Conservation (phyloP, 2,888 invertebrate genomes). For the Anthophora plumipes region DNA sequence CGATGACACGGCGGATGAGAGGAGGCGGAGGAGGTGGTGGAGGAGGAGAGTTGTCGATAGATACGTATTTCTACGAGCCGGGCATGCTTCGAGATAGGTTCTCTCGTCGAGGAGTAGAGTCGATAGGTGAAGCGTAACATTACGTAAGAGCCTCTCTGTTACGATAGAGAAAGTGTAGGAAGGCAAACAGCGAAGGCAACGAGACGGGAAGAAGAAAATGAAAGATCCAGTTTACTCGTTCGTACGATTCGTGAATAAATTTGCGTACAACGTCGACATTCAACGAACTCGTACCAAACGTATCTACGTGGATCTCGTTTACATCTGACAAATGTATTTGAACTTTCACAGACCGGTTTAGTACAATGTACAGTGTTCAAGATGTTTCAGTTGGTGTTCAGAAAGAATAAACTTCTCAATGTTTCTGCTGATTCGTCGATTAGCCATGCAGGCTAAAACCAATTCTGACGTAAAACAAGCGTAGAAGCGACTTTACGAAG, state of each 20-base stretch:
- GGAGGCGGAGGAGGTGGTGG: too few relatives aligned
- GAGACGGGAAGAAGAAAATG: neutral
- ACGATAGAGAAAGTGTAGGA: slow-evolving; percentile 67
- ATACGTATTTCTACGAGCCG: slow-evolving; percentile 4
- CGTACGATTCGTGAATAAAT: neutral
- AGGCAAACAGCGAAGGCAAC: slow-evolving; percentile 56
- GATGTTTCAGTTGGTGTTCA: too few relatives aligned
- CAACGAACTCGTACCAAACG: too few relatives aligned
- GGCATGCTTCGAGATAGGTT: neutral
- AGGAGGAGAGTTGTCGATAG: too few relatives aligned
- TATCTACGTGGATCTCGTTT: too few relatives aligned
- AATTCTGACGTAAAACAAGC: slow-evolving; percentile 43
- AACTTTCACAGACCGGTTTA: too few relatives aligned
- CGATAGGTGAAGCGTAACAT: slow-evolving; percentile 63
- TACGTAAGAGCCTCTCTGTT: slow-evolving; percentile 51
- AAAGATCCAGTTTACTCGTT: neutral
- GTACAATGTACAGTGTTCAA: too few relatives aligned
- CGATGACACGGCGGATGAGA: neutral
- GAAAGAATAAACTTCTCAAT: too few relatives aligned
- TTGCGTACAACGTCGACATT: too few relatives aligned
- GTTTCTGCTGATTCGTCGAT: too few relatives aligned
- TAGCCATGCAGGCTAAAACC: slow-evolving; percentile 43
- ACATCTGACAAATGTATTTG: too few relatives aligned
- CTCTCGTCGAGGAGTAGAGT: slow-evolving; percentile 7
- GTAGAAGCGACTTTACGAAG: neutral